Evolutionary conservation across 1,140 invertebrate species (phyloP), one percentile per base, ranked within the genome.

Genomic region (Pseudomyrmex flavicornis): DNA sequence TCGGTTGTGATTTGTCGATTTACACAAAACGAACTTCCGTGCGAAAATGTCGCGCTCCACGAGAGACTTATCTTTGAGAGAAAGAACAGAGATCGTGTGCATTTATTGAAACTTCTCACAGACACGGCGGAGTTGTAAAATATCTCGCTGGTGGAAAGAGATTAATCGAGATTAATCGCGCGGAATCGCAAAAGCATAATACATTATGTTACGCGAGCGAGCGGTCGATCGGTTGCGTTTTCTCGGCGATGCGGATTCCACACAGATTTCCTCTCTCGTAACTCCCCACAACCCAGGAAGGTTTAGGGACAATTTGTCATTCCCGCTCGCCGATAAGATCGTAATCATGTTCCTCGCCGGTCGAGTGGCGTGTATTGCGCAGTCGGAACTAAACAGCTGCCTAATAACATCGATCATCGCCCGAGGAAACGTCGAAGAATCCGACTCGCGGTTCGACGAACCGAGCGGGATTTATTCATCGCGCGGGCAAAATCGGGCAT

Each of bases 341-440:
- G 66, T 70, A 80, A 80, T 80, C 54, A 59, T 80, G 54, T 61
- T 70, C 44, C 66, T 35, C 2, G 15, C n/a, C 13, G 22, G 15
- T 35, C 35, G 35, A 35, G 22, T 35, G 76, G 58, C 44, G 44
- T 70, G 65, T 80, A 72, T 72, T 59, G 54, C 54, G 22, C 88
- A 35, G 86, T 83, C 85, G 44, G 82, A 87, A 82, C 83, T 91
- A 75, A 91, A 91, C 62, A 85, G 80, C 58, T 63, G 54, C 3
- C 74, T 91, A 54, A 83, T 88, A 46, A 86, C 80, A 75, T 90
- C 91, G 26, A 82, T 91, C 54, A 88, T 90, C 26, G 74, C 56
- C 35, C 35, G 35, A 35, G 35, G 35, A 15, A 74, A 91, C 59
- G 74, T 90, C 44, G 85, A 84, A 26, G 88, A 91, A 69, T 87